Base-by-base conservation (phyloP, 2,797 vertebrate genomes). In the Sebastes trivittatus region DNA sequence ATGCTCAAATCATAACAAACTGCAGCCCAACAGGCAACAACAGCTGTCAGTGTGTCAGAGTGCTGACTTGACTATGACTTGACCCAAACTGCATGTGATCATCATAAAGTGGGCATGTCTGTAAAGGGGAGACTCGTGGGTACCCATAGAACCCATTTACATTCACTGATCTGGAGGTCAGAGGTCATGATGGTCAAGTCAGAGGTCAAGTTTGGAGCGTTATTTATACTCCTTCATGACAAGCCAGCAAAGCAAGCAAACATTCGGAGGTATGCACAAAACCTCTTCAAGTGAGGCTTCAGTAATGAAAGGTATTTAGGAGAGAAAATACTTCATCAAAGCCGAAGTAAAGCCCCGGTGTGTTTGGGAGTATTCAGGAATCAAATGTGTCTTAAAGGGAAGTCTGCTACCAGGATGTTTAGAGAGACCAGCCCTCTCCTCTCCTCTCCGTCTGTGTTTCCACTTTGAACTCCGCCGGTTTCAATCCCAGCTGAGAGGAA, bases 351-450 rank as follows among this genome's bases (percentile, higher is more conserved):
- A 84, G 58, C 42, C 20, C 38, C 6, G 4, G 8, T 27, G 30
- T 58, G 42, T 46, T 46, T 29, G 67, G 32, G 30, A 27, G n/a
- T 23, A 81, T 77, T 69, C 5, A 42, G 66, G 14, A 81, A 59
- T 82, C 4, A 16, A 42, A 63, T 64, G 56, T 18, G 16, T 83
- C 58, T 64, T 25, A 63, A 76, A 68, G 58, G 60, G 79, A 84
- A 66, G 70, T 67, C 36, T 52, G 64, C 23, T 23, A 46, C n/a
- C 81, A 81, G 88, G 89, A 92, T 91, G 85, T 89, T 89, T 71
- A 72, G 54, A 75, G 52, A 82, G 65, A 54, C 75, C 64, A 11
- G 49, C 74, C 70, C 38, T 42, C 38, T 36, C 34, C 34, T 36
- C 56, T 46, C 42, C 66, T 77, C 56, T 54, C 63, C 22, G 18